Evolutionary conservation across 1,140 invertebrate genomes (phyloP), one percentile per base, ranked within the genome.

Genomic region (Nasonia vitripennis): DNA sequence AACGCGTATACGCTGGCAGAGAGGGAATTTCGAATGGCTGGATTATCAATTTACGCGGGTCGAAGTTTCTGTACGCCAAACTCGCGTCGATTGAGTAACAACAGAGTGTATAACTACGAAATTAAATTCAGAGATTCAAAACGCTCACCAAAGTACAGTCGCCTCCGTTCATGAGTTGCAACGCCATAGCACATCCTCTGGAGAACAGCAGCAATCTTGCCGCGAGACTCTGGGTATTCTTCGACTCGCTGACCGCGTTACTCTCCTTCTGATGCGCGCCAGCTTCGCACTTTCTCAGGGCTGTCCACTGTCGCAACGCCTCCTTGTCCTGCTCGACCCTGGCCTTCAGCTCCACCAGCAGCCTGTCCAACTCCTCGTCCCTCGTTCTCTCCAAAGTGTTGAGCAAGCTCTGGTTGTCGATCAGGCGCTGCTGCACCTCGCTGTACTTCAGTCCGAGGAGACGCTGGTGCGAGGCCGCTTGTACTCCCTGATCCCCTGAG

Each of bases 341-440:
- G 34, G 95, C 91, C 86, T 95, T 94, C 27, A 96, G 92, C 86
- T 96, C 95, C 11, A 93, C 92, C 23, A 95, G 83, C 17, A 92
- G 83, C 86, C 88, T 88, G 81, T 91, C 90, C 45, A 92, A 92
- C 86, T 95, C 86, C 0, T 94, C 94, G 80, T 87, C 37, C 70
- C 87, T 74, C 6, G 89, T 88, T 88, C 96, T 96, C 91, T 98
- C 97, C 73, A 98, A 94, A 48, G 97, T 96, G 87, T 98, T 98
- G 73, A 98, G 93, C 34, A 98, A 92, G 0, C 96, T 97, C 92
- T 98, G 98, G 92, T 98, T 99, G 92, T 98, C 98, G 88, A 98
- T 98, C 23, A 99, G 94, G 6, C 98, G 93, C 86, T 97, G 96
- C 91, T 99, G 97, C 27, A 97, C 96, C 89, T 97, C 96, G 7